phyloP scores from a whole-genome alignment of 2,113 vertebrate species.

The Leptobrachium leishanense region DNA sequence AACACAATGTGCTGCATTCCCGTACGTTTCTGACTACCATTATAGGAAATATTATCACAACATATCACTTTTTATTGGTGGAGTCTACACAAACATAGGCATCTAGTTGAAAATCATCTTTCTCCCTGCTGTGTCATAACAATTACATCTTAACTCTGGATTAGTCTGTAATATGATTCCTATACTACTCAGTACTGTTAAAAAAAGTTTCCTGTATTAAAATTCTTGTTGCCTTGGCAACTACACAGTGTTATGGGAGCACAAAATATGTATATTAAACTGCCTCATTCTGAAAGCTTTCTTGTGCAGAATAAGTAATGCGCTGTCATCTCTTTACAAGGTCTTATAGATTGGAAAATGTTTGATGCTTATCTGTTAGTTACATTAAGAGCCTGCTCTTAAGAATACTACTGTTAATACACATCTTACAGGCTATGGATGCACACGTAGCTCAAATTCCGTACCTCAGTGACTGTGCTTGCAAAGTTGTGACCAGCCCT shows the following conservation, averaged over 20 bases:
- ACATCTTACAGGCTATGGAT: too few relatives aligned
- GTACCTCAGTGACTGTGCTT: too few relatives aligned
- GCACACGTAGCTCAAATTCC: too few relatives aligned
- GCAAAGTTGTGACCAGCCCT: too few relatives aligned
- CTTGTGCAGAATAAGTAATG: constrained; percentile 27
- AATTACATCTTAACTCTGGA: constrained; percentile 34
- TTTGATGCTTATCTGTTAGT: neutral
- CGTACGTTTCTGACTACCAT: too few relatives aligned
- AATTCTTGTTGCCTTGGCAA: constrained; percentile 40
- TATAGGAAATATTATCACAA: too few relatives aligned
- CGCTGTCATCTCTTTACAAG: constrained; percentile 12
- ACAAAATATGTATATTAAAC: constrained; percentile 33
- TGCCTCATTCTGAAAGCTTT: constrained; percentile 27
- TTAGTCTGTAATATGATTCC: constrained; percentile 39
- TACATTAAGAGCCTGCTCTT: neutral
- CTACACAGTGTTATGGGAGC: constrained; percentile 13
- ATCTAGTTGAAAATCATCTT: constrained; percentile 16
- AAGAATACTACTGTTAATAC: neutral
- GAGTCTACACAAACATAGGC: too few relatives aligned
- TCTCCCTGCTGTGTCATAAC: constrained; percentile 37
- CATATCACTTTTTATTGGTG: too few relatives aligned
- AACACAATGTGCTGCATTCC: too few relatives aligned
- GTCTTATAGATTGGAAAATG: neutral
- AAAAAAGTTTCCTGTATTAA: constrained; percentile 37
- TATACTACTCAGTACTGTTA: constrained; percentile 37